Evolutionary conservation across 30 jellyfish, hydroid and myxozoan genomes (phyloP), one percentile per base, ranked within the genome.

Genomic region (Aurelia sp.): DNA sequence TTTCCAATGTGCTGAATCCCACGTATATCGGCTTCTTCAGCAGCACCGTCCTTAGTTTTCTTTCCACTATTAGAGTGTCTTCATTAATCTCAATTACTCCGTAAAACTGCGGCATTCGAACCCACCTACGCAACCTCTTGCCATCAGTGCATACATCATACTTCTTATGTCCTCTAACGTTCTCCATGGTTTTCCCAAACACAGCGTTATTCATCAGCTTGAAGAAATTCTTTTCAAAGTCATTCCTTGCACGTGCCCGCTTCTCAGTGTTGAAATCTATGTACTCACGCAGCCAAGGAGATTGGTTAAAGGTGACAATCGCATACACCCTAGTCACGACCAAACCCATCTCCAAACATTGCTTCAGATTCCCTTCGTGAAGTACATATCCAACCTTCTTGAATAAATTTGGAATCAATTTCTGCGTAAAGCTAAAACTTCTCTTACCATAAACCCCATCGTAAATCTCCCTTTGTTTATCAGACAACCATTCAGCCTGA

Each of bases 1-100:
- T n/a, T n/a, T 81, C 88, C 60, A 81, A 27, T 4, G 41, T 61
- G 22, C 88, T 22, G 53, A 30, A 48, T n/a, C 88, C 89, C 0
- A 64, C 71, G 21, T 81, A 81, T 17, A 81, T 52, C 4, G 89
- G 91, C 19, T 61, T 65, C 12, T 20, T 41, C 78, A 81, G 15
- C 13, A 11, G 0, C 18, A 76, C 41, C 6, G 51, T 47, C 13
- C 21, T 52, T 64, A 17, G 8, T 7, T 22, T 50, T n/a, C 80
- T 21, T 0, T 40, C 55, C 77, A 81, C 75, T 4, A 62, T 84
- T 4, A 67, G 19, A 4, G n/a, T 24, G 81, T 81, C 20, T 1
- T 81, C 80, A 4, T 38, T 7, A 5, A 38, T 7, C 9, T 38
- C 50, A 4, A 38, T 38, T 7, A 38, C 50, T 0, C 13, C 57